Evolutionary conservation across 2,113 vertebrate genomes (phyloP), one percentile per base, ranked within the genome.

Genomic region (Polypterus senegalus): DNA sequence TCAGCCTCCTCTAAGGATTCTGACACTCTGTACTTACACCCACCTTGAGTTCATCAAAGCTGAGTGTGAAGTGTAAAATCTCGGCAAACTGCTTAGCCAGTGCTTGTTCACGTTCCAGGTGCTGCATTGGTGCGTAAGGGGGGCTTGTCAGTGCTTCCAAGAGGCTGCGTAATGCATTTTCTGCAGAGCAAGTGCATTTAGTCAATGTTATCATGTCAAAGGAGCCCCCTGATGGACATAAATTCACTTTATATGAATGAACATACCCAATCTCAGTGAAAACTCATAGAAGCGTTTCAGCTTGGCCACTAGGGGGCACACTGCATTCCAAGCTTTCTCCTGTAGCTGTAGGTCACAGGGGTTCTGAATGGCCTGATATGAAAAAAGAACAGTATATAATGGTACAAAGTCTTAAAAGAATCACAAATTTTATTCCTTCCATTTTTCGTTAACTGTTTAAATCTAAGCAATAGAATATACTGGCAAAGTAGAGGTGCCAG

Each of bases 271-370:
- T 61, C 92, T 72, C 44, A 95, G 85, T 6, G 92, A 95, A 69
- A 95, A 95, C 81, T 95, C 91, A 0, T 95, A 95, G 76, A 93
- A 95, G 7, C 90, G 83, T 67, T 95, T 95, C 67, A 95, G 88
- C 69, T 94, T 93, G 67, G 89, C 88, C 70, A 95, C 92, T n/a
- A 94, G 79, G 46, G 92, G 92, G 74, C 91, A 93, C 63, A 95
- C 92, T 1, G 91, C 89, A 1, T 89, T 87, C 92, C 92, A 95
- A 58, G 92, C 92, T 68, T 88, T 88, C 74, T 95, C 91, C 78
- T 95, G 92, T 46, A 94, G 83, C 71, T 85, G 86, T 43, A 89
- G 80, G 77, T 95, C 91, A 27, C 84, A 85, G 43, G 92, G 89
- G 70, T 92, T 92, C 73, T 92, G 89, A 72, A 94, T 95, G 66